Evolutionary conservation across 2,888 invertebrate genomes (phyloP).

Genomic region (Tenthredo amoena): DNA sequence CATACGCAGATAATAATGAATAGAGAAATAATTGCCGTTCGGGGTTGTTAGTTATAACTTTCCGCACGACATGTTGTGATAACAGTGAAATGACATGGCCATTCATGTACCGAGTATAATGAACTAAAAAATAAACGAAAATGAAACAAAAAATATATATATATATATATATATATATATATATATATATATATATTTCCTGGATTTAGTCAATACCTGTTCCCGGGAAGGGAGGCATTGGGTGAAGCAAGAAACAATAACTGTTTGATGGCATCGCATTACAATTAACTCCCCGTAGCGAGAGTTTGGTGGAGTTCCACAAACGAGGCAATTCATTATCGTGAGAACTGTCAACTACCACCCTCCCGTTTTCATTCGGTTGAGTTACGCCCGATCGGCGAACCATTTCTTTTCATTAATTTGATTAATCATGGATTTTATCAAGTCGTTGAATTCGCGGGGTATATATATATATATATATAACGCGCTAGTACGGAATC

Average conservation of each 20-base stretch:
- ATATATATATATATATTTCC: not conserved
- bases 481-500: not conserved
- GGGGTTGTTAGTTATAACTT: not conserved
- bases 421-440: constrained; percentile 48
- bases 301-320: constrained; percentile 27
- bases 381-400: constrained; percentile 34
- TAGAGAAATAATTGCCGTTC: constrained; percentile 18
- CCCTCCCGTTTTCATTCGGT: constrained; percentile 6
- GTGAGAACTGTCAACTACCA: constrained; percentile 44
- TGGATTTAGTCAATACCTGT: not conserved
- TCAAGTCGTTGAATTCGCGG: constrained; percentile 32
- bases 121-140: not conserved
- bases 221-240: not conserved
- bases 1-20: not conserved
- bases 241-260: constrained; percentile 37
- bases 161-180: too few relatives aligned
- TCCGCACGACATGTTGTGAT: not conserved
- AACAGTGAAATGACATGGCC: not conserved
- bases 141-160: not conserved
- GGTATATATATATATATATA: not conserved
- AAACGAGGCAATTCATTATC: constrained; percentile 48
- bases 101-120: not conserved
- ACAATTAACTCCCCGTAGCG: constrained; percentile 38
- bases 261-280: constrained; percentile 38
- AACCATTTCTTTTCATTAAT: constrained; percentile 47